Evolutionary conservation across 2,113 vertebrate genomes (phyloP), one percentile per base, ranked within the genome.

Genomic region (Prochilodus magdalenae): DNA sequence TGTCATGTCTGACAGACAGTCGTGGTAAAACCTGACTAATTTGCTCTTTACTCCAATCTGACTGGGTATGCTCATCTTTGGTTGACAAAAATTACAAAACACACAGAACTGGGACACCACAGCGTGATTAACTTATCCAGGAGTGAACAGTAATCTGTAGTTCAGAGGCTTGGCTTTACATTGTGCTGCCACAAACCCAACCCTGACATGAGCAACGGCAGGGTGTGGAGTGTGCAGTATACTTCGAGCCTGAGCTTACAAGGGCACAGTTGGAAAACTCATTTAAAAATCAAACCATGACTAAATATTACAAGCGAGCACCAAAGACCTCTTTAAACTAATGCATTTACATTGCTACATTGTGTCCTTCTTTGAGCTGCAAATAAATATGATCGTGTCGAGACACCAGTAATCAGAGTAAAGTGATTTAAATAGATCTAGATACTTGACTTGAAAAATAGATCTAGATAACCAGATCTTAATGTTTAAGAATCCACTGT

Each of bases 201-300:
- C 5, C n/a, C 82, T 62, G 73, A 77, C 72, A 62, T 65, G 70
- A 75, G 59, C 73, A 75, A 57, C 20, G 59, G 44, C 57, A 75
- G 82, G 82, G 60, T 57, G 55, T 81, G 73, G 82, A 75, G 24
- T 1, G 33, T 15, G 26, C 14, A 14, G 26, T 60, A 13, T 40
- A 18, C 29, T 55, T 4, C 53, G 51, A 79, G 53, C 74, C 29
- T 24, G 67, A 70, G 10, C 63, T 51, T 30, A 30, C 33, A 81
- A 74, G 5, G 22, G n/a, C 13, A 14, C 36, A 80, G 57, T 51
- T 53, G 60, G 33, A 44, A 66, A 62, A 73, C n/a, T 62, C 22
- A 62, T 55, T n/a, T 66, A 53, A 24, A 76, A 62, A 55, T 20
- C 53, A 27, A 47, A 44, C 67, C 57, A 36, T 51, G 49, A 51